Conservation (phyloP, 2,888 invertebrate genomes). For the Caenorhabditis sp. region DNA sequence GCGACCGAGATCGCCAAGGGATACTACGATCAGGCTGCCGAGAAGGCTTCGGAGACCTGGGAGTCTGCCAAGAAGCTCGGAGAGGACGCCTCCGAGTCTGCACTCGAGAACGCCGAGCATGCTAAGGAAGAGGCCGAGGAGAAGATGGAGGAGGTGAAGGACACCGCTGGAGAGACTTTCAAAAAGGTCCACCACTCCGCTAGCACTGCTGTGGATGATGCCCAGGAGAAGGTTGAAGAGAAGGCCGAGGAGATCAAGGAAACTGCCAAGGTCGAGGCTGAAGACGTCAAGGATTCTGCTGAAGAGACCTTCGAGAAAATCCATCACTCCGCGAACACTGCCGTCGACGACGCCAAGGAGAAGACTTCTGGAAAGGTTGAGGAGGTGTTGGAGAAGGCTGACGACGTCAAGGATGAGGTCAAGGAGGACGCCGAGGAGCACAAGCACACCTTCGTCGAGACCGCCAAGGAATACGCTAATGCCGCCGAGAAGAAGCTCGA, state of each 20-base stretch:
- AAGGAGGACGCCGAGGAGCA: slow-evolving; percentile 16
- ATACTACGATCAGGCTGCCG: slow-evolving; percentile 17
- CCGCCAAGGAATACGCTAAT: slow-evolving; percentile 45
- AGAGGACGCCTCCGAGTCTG: slow-evolving; percentile 9
- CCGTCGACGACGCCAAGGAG: slow-evolving; percentile 3
- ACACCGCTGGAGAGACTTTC: slow-evolving; percentile 54
- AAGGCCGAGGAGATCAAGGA: slow-evolving; percentile 8
- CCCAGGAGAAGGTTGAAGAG: slow-evolving; percentile 10
- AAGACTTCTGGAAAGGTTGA: slow-evolving; percentile 5
- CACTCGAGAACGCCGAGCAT: slow-evolving; percentile 7
- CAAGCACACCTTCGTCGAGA: slow-evolving; percentile 54
- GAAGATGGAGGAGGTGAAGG: slow-evolving; percentile 13
- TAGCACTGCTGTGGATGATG: slow-evolving; percentile 30
- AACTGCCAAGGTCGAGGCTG: no score
- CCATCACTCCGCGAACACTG: slow-evolving; percentile 41
- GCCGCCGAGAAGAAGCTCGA: slow-evolving; percentile 47
- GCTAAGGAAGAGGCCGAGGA: slow-evolving; percentile 27
- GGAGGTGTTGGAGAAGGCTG: slow-evolving; percentile 31
- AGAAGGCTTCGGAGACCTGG: slow-evolving; percentile 17
- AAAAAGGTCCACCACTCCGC: slow-evolving; percentile 45
- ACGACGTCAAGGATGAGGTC: slow-evolving; percentile 50
- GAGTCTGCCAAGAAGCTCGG: slow-evolving; percentile 15
- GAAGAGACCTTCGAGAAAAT: slow-evolving; percentile 6
- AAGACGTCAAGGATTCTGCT: slow-evolving; percentile 49
- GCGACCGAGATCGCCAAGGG: slow-evolving; percentile 1